Evolutionary conservation across 2,888 invertebrate genomes (phyloP).

Genomic region (Cyrtodaria siliqua): DNA sequence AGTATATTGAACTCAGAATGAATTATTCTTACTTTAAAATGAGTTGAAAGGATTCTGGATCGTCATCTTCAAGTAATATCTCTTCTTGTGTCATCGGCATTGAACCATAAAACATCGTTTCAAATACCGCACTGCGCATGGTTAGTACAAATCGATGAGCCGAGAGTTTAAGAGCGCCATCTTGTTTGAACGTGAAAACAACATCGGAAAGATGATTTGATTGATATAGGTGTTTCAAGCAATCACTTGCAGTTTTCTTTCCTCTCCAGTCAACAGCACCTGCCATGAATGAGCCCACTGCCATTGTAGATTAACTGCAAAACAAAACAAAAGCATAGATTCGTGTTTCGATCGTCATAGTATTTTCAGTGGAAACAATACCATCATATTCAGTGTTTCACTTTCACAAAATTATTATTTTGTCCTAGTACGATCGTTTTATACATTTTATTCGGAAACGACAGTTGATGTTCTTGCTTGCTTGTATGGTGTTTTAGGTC

Average conservation of each 20-base stretch:
- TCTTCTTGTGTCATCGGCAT: neutral
- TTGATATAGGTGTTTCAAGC: neutral
- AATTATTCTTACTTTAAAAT: neutral
- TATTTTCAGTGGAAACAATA: too few relatives aligned
- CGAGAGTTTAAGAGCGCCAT: neutral
- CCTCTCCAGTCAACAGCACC: neutral
- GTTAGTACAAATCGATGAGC: neutral
- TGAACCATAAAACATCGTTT: neutral
- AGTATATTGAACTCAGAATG: too few relatives aligned
- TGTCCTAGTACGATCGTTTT: too few relatives aligned
- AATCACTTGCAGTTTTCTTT: neutral
- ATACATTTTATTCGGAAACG: too few relatives aligned
- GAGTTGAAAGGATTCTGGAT: neutral
- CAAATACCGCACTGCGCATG: slow-evolving; percentile 3
- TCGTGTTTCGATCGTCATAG: too few relatives aligned
- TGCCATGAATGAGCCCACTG: too few relatives aligned
- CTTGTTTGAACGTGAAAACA: neutral
- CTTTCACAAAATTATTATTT: too few relatives aligned
- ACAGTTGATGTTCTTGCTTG: too few relatives aligned
- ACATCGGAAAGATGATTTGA: neutral
- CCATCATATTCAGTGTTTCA: too few relatives aligned
- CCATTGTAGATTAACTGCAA: too few relatives aligned
- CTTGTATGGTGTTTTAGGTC: too few relatives aligned
- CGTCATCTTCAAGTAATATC: neutral
- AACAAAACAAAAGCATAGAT: too few relatives aligned